Evolutionary conservation across 2,888 invertebrate genomes (phyloP).

Genomic region (Agapostemon virescens): DNA sequence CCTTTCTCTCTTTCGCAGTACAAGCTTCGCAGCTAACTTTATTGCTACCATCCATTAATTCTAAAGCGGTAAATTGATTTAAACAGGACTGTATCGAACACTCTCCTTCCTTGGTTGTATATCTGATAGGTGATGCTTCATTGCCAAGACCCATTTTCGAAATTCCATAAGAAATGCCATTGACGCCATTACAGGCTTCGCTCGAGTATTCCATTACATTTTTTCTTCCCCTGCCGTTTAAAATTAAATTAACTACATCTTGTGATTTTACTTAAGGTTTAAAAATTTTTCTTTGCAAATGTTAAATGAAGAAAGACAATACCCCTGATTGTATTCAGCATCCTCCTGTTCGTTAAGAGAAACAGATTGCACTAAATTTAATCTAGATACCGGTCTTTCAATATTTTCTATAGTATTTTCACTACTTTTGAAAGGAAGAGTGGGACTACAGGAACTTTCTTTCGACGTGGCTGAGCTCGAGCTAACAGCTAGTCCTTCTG

Average conservation of each 20-base stretch:
- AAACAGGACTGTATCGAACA: slow-evolving; percentile 94
- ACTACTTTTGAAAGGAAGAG: slow-evolving; percentile 76
- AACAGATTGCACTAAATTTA: slow-evolving; percentile 17
- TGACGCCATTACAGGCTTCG: slow-evolving; percentile 37
- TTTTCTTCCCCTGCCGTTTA: slow-evolving; percentile 14
- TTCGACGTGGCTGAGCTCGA: slow-evolving; percentile 80
- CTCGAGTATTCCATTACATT: slow-evolving; percentile 21
- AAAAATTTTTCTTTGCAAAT: background rate
- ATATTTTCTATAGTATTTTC: slow-evolving; percentile 79
- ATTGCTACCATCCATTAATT: slow-evolving; percentile 94
- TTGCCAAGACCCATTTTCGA: slow-evolving; percentile 65
- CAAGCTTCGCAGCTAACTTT: slow-evolving; percentile 96
- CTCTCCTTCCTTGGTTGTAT: slow-evolving; percentile 88
- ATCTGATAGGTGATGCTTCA: slow-evolving; percentile 81
- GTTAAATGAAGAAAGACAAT: background rate
- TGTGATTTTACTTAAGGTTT: background rate
- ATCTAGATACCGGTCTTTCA: slow-evolving; percentile 77
- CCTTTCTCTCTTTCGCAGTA: slow-evolving; percentile 86
- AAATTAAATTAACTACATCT: background rate
- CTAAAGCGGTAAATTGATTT: slow-evolving; percentile 94
- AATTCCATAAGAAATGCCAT: slow-evolving; percentile 65
- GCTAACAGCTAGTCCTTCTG: slow-evolving; percentile 71
- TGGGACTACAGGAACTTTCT: slow-evolving; percentile 82
- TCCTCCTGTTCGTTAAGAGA: slow-evolving; percentile 17
- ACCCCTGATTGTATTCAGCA: slow-evolving; percentile 18